phyloP scores from a whole-genome alignment of 2,113 vertebrate genomes.

The Leptosomus discolor region DNA sequence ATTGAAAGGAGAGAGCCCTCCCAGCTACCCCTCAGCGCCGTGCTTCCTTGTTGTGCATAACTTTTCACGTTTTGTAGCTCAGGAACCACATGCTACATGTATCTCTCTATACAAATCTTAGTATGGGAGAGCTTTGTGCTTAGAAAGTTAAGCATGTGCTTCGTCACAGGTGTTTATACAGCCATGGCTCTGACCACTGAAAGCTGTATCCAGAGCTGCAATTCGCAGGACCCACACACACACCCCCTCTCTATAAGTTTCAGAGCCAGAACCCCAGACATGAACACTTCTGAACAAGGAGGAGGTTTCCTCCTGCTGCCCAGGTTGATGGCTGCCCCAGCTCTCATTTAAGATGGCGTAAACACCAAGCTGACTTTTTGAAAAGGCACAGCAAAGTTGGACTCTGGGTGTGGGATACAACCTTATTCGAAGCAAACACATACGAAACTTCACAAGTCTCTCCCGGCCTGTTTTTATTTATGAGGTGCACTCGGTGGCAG shows the following conservation, averaged over 20 bases:
- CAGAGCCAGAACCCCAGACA: background rate
- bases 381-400: background rate
- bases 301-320: background rate
- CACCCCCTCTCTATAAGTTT: background rate
- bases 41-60: background rate
- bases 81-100: background rate
- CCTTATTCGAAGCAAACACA: background rate
- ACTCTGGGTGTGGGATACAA: background rate
- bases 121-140: background rate
- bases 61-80: background rate
- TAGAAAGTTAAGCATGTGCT: background rate
- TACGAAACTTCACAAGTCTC: background rate
- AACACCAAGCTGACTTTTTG: background rate
- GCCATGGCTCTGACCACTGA: background rate
- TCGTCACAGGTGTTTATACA: background rate
- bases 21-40: background rate
- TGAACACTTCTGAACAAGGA: background rate
- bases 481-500: background rate
- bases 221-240: accelerated
- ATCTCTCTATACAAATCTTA: background rate
- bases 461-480: background rate
- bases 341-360: background rate
- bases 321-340: background rate
- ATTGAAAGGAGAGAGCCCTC: background rate
- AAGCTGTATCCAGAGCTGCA: background rate